These are phyloP conservation scores for Siderastrea radians DNA, from an alignment of 92 coral and sea anemone genomes.

Conservation along the genomic window DNA sequence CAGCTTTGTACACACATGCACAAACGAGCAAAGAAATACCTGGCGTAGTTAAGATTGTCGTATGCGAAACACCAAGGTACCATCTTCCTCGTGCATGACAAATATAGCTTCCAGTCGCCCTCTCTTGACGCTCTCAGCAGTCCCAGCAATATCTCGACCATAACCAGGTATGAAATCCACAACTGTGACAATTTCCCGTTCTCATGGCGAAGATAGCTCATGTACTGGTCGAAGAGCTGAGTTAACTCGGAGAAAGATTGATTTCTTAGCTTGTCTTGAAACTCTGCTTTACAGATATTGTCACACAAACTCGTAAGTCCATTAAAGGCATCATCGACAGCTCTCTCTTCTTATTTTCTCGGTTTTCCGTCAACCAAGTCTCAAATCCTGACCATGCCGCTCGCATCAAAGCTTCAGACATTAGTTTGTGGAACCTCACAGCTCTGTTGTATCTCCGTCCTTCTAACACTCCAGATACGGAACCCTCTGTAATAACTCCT, in stretches of 20 bases:
- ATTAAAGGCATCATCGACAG: neutral
- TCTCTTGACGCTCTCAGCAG: slow-evolving; percentile 22
- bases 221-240: slow-evolving; percentile 28
- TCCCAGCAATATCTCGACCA: slow-evolving; percentile 28
- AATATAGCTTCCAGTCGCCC: slow-evolving; percentile 40
- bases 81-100: slow-evolving; percentile 30
- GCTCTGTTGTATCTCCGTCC: slow-evolving; percentile 64
- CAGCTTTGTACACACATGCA: neutral
- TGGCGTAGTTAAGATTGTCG: neutral
- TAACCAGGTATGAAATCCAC: slow-evolving; percentile 39
- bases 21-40: neutral
- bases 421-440: slow-evolving; percentile 57
- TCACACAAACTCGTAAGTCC: slow-evolving; percentile 18
- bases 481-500: slow-evolving; percentile 58
- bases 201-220: slow-evolving; percentile 33
- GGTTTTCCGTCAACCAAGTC: neutral
- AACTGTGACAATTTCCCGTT: slow-evolving; percentile 40
- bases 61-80: slow-evolving; percentile 35
- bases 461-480: slow-evolving; percentile 48
- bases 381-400: slow-evolving; percentile 45
- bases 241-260: slow-evolving; percentile 34
- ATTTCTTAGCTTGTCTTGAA: slow-evolving; percentile 8
- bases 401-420: slow-evolving; percentile 61
- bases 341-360: slow-evolving; percentile 2
- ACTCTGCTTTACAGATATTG: slow-evolving; percentile 31